Conservation (phyloP, 2,888 invertebrate species). For the Alentia gelatinosa region DNA sequence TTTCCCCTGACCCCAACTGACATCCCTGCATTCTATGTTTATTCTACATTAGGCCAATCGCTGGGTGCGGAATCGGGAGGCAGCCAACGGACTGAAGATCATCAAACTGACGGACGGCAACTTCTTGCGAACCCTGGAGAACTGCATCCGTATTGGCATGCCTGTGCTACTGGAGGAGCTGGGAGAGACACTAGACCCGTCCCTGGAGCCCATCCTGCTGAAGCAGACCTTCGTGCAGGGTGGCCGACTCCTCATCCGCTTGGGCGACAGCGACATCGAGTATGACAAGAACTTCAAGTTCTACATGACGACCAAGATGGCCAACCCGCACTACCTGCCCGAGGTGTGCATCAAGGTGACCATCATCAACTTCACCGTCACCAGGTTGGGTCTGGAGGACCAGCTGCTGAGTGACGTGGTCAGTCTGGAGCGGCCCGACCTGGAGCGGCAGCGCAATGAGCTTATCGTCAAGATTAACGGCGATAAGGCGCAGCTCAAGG, state of each 20-base stretch:
- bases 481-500: constrained; percentile 81
- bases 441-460: constrained; percentile 81
- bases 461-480: constrained; percentile 80
- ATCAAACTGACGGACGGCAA: constrained; percentile 80
- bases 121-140: constrained; percentile 80
- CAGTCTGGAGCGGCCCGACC: constrained; percentile 80
- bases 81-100: constrained; percentile 78
- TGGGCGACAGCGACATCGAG: constrained; percentile 81
- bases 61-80: constrained; percentile 80
- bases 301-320: constrained; percentile 81
- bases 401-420: constrained; percentile 81
- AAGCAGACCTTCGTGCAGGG: constrained; percentile 88
- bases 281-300: constrained; percentile 81
- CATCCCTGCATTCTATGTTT: too few relatives aligned
- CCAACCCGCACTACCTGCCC: constrained; percentile 81
- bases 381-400: constrained; percentile 80
- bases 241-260: constrained; percentile 79
- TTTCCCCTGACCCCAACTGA: too few relatives aligned
- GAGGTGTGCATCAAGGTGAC: constrained; percentile 81
- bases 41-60: constrained; percentile 77
- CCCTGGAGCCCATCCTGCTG: constrained; percentile 82
- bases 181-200: constrained; percentile 80
- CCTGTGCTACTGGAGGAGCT: constrained; percentile 81
- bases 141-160: constrained; percentile 81
- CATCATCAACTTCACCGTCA: constrained; percentile 81